A percentile compares a stretch with the other conserved stretches of the same genome.
Conservation (phyloP, 92 coral and sea anemone species). For the Palythoa grandiflora region DNA sequence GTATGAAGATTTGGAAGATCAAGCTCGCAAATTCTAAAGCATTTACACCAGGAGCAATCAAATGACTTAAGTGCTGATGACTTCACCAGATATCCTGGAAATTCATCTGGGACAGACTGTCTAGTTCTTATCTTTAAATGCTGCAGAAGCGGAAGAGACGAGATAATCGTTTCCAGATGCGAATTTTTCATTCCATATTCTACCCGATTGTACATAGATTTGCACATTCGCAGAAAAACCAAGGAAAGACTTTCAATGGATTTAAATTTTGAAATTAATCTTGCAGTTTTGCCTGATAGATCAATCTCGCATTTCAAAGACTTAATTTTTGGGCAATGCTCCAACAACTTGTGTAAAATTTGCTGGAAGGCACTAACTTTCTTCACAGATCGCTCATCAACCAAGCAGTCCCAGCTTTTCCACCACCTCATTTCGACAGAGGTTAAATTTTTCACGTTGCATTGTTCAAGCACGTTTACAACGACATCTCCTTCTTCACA, state of each 20-base stretch:
- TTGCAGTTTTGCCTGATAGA: conserved; percentile 59
- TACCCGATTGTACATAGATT: neutral
- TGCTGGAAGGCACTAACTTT: conserved; percentile 42
- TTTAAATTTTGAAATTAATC: conserved; percentile 50
- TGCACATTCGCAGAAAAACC: conserved; percentile 28
- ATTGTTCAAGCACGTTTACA: conserved; percentile 46
- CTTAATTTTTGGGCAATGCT: conserved; percentile 44
- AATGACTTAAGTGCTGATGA: conserved; percentile 66
- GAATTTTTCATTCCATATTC: neutral
- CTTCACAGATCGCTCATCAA: neutral
- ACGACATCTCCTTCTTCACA: conserved; percentile 54
- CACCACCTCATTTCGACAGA: conserved; percentile 61
- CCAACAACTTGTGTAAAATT: conserved; percentile 39
- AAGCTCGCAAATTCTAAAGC: conserved; percentile 51
- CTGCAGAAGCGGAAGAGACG: conserved; percentile 56
- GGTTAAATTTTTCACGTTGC: conserved; percentile 59
- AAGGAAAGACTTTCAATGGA: conserved; percentile 57
- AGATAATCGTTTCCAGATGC: conserved; percentile 50
- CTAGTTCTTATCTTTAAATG: conserved; percentile 62
- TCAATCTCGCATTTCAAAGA: conserved; percentile 62
- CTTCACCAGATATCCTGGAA: conserved; percentile 58
- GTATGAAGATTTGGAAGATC: conserved; percentile 70
- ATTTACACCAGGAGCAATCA: conserved; percentile 65
- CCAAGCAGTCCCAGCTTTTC: conserved; percentile 9
- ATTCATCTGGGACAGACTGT: conserved; percentile 37